Conservation (phyloP, 2,888 invertebrate species). For the Aquatica leii region DNA sequence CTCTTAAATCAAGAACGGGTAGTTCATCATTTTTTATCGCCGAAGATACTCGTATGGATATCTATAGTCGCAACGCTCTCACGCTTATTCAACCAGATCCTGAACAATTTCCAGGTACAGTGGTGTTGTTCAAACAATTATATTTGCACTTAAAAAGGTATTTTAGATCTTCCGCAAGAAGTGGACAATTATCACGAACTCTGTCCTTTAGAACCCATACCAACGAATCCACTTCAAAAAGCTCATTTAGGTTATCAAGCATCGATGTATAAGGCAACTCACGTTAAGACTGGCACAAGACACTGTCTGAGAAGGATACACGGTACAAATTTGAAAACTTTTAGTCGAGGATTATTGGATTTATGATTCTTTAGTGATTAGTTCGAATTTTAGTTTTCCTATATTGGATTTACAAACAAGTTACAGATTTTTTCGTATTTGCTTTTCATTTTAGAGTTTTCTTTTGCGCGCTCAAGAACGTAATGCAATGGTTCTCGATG, state of each 20-base stretch:
- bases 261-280: constrained; percentile 89
- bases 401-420: no score
- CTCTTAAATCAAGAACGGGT: constrained; percentile 63
- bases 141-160: not conserved
- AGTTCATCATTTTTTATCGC: constrained; percentile 80
- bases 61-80: constrained; percentile 77
- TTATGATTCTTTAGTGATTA: not conserved
- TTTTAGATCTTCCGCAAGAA: constrained; percentile 80
- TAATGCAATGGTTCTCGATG: no score
- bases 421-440: no score
- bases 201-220: constrained; percentile 80
- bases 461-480: no score
- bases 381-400: no score
- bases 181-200: constrained; percentile 92
- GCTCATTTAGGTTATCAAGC: constrained; percentile 78
- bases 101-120: constrained; percentile 65
- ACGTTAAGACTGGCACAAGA: constrained; percentile 84
- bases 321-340: constrained; percentile 61
- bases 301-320: constrained; percentile 90
- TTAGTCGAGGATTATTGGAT: not conserved
- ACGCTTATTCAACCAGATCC: constrained; percentile 79
- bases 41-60: constrained; percentile 82
- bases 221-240: constrained; percentile 66
- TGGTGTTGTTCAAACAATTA: no score
- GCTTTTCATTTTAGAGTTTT: no score